Evolutionary conservation across 2,888 invertebrate genomes (phyloP).

Genomic region (Salticus scenicus): DNA sequence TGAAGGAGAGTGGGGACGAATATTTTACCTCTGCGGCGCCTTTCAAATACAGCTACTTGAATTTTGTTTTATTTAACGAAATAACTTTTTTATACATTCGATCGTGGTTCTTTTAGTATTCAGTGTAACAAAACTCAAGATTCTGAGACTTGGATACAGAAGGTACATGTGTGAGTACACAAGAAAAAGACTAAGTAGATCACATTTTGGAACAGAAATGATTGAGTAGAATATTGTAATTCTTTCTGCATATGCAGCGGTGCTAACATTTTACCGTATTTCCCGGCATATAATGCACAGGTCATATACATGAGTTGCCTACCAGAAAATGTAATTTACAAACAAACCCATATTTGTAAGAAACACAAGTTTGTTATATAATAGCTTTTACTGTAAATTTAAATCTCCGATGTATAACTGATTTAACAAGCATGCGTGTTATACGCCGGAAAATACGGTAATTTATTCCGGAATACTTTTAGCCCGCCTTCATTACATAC

Average conservation of each 20-base stretch:
- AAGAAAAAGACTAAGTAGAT: background rate
- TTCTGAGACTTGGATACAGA: background rate
- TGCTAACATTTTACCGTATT: too few relatives aligned
- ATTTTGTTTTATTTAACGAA: conserved; percentile 18
- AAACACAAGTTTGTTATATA: too few relatives aligned
- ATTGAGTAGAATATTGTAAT: background rate
- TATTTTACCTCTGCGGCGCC: background rate
- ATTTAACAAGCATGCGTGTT: too few relatives aligned
- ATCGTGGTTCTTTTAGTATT: background rate
- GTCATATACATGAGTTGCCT: too few relatives aligned
- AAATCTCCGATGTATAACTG: too few relatives aligned
- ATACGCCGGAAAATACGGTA: too few relatives aligned
- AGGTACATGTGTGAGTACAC: background rate
- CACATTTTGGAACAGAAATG: background rate
- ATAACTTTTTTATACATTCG: conserved; percentile 4
- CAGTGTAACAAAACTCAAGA: background rate
- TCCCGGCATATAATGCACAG: too few relatives aligned
- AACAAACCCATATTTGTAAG: too few relatives aligned
- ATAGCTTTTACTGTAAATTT: too few relatives aligned
- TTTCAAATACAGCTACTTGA: background rate
- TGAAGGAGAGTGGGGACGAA: background rate
- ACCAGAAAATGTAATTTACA: too few relatives aligned
- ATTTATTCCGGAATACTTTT: too few relatives aligned
- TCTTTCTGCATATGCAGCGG: background rate
- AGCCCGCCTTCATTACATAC: too few relatives aligned